phyloP scores from a whole-genome alignment of 2,888 invertebrate genomes.

The Odontothrips loti region DNA sequence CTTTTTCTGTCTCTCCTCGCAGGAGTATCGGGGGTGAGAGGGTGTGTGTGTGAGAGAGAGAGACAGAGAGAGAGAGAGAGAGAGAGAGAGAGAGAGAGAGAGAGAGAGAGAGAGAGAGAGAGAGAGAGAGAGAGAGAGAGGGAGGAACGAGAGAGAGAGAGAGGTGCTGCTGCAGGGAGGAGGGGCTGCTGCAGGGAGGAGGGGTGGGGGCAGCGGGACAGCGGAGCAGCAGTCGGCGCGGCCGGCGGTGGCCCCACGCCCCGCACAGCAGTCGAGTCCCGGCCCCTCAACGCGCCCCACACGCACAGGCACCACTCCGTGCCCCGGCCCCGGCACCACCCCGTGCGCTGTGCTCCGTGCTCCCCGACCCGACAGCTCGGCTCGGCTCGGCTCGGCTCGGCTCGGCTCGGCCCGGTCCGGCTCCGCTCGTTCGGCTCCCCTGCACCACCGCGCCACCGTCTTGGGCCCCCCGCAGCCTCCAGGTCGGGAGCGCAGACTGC shows the following conservation, averaged over 20 bases:
- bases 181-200: no score
- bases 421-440: neutral
- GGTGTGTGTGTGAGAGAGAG: no score
- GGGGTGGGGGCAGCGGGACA: neutral
- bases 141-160: no score
- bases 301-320: neutral
- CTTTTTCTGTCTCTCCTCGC: neutral
- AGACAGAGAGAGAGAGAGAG: no score
- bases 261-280: neutral
- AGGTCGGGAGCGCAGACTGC: neutral
- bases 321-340: neutral
- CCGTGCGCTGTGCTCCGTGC: neutral
- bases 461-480: neutral
- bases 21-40: no score
- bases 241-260: neutral
- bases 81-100: no score
- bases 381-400: neutral
- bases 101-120: no score
- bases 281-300: neutral
- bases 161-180: no score
- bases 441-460: neutral
- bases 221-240: neutral
- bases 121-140: no score
- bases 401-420: neutral
- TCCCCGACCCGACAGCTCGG: neutral